These are phyloP conservation scores for Allophyes oxyacanthae DNA, from an alignment of 2,888 invertebrate genomes.

Conservation along the genomic window DNA sequence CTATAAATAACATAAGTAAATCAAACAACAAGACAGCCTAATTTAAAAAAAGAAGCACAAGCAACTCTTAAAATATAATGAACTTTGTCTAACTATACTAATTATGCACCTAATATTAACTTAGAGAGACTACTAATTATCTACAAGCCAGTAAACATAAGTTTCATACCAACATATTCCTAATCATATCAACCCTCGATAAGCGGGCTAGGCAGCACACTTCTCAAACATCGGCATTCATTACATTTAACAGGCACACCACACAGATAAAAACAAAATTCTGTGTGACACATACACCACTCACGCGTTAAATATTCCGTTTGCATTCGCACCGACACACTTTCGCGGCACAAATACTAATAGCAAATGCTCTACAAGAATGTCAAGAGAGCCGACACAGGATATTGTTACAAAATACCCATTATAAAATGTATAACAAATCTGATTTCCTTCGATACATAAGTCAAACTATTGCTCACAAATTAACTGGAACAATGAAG, in stretches of 20 bases:
- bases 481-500: not conserved
- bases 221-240: conserved; percentile 32
- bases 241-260: conserved; percentile 19
- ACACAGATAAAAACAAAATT: conserved; percentile 37
- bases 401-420: conserved; percentile 27
- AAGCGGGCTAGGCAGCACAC: conserved; percentile 12
- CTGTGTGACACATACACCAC: conserved; percentile 44
- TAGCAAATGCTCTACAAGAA: conserved; percentile 2
- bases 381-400: conserved; percentile 17
- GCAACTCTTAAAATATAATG: too few relatives aligned
- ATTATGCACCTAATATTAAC: too few relatives aligned
- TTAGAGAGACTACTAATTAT: too few relatives aligned
- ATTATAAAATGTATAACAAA: conserved; percentile 10
- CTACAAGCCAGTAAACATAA: conserved; percentile 13
- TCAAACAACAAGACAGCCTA: too few relatives aligned
- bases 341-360: conserved; percentile 65
- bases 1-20: too few relatives aligned
- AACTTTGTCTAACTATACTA: too few relatives aligned
- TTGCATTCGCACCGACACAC: conserved; percentile 73
- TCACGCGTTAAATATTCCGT: conserved; percentile 69
- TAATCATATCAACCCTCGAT: conserved; percentile 33
- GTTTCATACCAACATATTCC: conserved; percentile 53
- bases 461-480: not conserved
- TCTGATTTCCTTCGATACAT: conserved; percentile 1
- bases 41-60: too few relatives aligned